These are phyloP conservation scores for Lasioglossum albipes DNA, from an alignment of 1,140 invertebrate genomes.

Conservation along the genomic window DNA sequence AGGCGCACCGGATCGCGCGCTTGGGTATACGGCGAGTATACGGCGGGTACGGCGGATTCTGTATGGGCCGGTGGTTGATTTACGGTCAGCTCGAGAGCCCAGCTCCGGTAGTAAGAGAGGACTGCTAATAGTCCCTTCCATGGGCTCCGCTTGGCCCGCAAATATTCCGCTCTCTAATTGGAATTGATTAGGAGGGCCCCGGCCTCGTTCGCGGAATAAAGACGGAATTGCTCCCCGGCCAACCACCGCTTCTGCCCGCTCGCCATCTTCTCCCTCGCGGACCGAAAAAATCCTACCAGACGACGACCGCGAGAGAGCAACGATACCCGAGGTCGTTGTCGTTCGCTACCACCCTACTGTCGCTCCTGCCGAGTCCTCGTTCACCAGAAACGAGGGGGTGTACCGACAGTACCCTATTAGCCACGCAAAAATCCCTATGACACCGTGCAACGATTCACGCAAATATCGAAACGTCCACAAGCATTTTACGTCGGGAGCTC, in stretches of 20 bases:
- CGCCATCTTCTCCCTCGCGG: constrained; percentile 17
- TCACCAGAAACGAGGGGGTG: background rate
- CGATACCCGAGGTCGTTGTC: constrained; percentile 32
- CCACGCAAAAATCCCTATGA: background rate
- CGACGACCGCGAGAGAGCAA: constrained; percentile 12
- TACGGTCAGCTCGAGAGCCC: constrained; percentile 72
- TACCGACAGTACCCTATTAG: constrained; percentile 6
- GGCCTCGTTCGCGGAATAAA: constrained; percentile 72
- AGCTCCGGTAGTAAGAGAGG: constrained; percentile 71
- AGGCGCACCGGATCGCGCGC: background rate
- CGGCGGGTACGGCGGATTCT: constrained; percentile 31
- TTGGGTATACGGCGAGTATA: background rate
- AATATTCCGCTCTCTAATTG: constrained; percentile 81
- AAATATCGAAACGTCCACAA: no score
- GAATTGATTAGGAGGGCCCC: constrained; percentile 79
- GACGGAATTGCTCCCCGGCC: constrained; percentile 71
- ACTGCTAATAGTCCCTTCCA: constrained; percentile 78
- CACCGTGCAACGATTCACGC: no score
- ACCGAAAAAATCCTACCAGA: constrained; percentile 48
- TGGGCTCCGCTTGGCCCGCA: constrained; percentile 72
- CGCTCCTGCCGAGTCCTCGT: background rate
- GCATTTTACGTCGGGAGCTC: no score
- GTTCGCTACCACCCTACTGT: background rate
- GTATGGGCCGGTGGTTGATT: constrained; percentile 75
- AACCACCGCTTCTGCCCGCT: constrained; percentile 36